Conservation (phyloP, 64 coral and sea anemone species). For the Stylophora pistillata region DNA sequence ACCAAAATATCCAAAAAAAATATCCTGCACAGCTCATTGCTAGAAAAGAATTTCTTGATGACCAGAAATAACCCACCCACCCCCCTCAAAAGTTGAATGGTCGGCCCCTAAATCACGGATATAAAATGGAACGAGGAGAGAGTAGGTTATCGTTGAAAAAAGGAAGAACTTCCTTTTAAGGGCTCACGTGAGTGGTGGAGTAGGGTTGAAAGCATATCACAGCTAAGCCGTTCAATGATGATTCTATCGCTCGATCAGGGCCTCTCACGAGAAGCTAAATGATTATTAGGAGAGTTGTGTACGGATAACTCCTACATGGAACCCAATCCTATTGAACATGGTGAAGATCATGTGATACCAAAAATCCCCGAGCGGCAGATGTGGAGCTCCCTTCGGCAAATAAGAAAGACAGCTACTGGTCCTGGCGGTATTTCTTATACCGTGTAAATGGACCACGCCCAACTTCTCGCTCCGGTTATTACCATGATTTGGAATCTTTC, state of each 20-base stretch:
- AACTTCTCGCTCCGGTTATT: slow-evolving; percentile 9
- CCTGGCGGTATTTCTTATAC: slow-evolving; percentile 5
- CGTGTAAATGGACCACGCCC: slow-evolving; percentile 23
- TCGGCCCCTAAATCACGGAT: no score
- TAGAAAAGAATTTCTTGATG: no score
- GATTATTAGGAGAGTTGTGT: slow-evolving; percentile 15
- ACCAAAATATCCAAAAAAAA: no score
- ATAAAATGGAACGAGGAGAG: no score
- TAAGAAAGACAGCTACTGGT: slow-evolving; percentile 29
- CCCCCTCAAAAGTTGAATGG: no score
- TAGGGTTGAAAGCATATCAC: no score
- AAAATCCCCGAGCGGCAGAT: neutral
- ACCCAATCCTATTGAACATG: neutral
- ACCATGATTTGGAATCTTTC: slow-evolving; percentile 40
- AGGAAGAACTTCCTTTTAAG: no score
- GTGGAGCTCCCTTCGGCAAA: neutral
- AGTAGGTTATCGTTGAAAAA: no score
- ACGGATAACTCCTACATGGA: neutral
- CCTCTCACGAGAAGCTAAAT: slow-evolving; percentile 8
- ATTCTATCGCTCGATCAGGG: neutral
- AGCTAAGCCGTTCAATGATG: neutral
- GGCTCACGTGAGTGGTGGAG: no score
- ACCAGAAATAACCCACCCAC: no score
- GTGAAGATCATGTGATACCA: slow-evolving; percentile 10
- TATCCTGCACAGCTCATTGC: no score